Percentiles rank a stretch among this genome's conserved stretches.
Conservation (phyloP, 2,113 vertebrate species). For the Ia io region DNA sequence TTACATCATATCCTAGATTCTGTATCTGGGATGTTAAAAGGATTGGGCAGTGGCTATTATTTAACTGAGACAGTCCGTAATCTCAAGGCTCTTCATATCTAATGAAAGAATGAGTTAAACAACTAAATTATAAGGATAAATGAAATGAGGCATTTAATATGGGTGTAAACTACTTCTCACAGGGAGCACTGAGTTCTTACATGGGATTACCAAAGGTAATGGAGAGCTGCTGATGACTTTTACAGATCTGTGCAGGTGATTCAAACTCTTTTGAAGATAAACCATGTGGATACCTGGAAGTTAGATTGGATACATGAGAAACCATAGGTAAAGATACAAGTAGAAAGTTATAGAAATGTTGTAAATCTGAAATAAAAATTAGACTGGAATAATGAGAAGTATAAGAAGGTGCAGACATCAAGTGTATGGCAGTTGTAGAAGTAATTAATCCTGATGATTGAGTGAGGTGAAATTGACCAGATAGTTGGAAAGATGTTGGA, state of each 20-base stretch:
- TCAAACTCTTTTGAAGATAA: not conserved
- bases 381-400: not conserved
- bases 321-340: not conserved
- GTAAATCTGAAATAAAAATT: not conserved
- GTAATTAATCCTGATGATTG: not conserved
- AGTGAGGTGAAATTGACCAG: not conserved
- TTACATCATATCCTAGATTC: not conserved
- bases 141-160: not conserved
- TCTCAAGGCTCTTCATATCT: not conserved
- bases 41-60: not conserved
- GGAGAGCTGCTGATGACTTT: not conserved
- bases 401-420: not conserved
- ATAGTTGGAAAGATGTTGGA: not conserved
- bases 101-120: not conserved
- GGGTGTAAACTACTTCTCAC: rapidly evolving
- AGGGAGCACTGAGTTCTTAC: not conserved
- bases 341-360: not conserved
- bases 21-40: not conserved
- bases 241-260: not conserved
- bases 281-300: not conserved
- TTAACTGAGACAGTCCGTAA: not conserved
- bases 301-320: not conserved
- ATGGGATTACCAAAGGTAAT: not conserved
- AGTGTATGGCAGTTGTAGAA: not conserved
- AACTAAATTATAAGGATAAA: not conserved